Evolutionary conservation across 2,113 vertebrate species (phyloP), one percentile per base, ranked within the genome.

Genomic region (Enhydra lutris): DNA sequence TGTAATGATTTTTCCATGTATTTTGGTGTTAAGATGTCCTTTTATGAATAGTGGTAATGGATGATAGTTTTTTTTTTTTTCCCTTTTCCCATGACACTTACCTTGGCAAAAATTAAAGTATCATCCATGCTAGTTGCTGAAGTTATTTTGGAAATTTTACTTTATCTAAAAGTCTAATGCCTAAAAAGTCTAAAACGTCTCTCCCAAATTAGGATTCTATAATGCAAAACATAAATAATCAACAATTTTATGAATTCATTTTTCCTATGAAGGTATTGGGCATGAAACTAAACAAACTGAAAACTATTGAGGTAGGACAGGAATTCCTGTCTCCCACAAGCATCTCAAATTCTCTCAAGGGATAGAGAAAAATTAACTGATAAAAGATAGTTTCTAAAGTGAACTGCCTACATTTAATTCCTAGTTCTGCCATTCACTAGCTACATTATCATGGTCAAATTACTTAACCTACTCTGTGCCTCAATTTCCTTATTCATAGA

Each of bases 31-130:
- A 83, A 39, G 42, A 86, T 69, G 18, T 89, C 59, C 26, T 89
- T 93, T 79, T 94, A 45, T 83, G 45, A 92, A 61, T n/a, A 67
- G 84, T 81, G 13, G 24, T 74, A 26, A 89, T 74, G 23, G 82
- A 73, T 55, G 42, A 88, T 7, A 61, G 29, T 57, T 71, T 39
- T 15, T 18, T 18, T 55, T 17, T 63, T 63, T 63, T 63, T 63
- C 29, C n/a, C 42, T 80, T 84, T 76, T 83, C 57, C 39, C 42
- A 63, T 45, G 76, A 80, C 78, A 84, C 89, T 55, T 55, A 55
- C 17, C 29, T 78, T 84, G 71, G 79, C n/a, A 78, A 92, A 95
- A 97, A 78, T 57, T 34, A 73, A 92, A 95, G 42, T 79, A 71
- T 69, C 71, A 92, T 79, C 59, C 29, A 23, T 17, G 47, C 69